Percentiles rank a stretch among this genome's conserved stretches.
These are phyloP conservation scores for Ptychoptera contaminata DNA, from an alignment of 2,888 invertebrate genomes.

Conservation along the genomic window DNA sequence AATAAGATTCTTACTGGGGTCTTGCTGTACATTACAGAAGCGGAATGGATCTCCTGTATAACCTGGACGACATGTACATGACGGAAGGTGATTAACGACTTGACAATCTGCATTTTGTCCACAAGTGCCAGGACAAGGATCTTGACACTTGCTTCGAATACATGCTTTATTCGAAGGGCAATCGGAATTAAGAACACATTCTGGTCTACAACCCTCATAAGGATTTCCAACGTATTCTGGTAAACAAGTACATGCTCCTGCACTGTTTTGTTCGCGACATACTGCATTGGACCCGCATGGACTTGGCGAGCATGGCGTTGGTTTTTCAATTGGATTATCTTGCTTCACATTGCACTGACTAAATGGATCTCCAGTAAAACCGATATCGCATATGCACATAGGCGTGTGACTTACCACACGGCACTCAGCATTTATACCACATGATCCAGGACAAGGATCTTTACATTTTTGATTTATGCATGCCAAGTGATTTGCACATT, in stretches of 20 bases:
- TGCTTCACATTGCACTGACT: constrained; percentile 30
- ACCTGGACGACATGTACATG: constrained; percentile 50
- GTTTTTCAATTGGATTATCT: constrained; percentile 16
- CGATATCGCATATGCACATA: constrained; percentile 48
- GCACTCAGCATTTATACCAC: constrained; percentile 51
- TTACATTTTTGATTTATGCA: constrained; percentile 48
- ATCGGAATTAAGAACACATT: constrained; percentile 65
- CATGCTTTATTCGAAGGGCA: constrained; percentile 60
- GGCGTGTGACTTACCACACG: constrained; percentile 47
- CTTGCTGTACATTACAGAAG: constrained; percentile 38
- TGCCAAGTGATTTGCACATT: constrained; percentile 44
- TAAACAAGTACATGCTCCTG: constrained; percentile 46
- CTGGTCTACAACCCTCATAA: constrained; percentile 57
- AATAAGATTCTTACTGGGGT: constrained; percentile 35
- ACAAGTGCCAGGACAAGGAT: constrained; percentile 66
- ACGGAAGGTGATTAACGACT: constrained; percentile 58
- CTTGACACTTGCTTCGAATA: constrained; percentile 55
- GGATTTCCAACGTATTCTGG: constrained; percentile 46
- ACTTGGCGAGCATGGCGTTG: constrained; percentile 45
- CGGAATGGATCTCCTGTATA: constrained; percentile 57
- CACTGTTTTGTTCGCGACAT: constrained; percentile 43
- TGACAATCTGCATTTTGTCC: constrained; percentile 57
- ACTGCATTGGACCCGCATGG: constrained; percentile 66
- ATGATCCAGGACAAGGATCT: constrained; percentile 57
- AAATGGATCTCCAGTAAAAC: constrained; percentile 55